Conservation (phyloP, 1,140 invertebrate species). For the Drosophila tropicalis region DNA sequence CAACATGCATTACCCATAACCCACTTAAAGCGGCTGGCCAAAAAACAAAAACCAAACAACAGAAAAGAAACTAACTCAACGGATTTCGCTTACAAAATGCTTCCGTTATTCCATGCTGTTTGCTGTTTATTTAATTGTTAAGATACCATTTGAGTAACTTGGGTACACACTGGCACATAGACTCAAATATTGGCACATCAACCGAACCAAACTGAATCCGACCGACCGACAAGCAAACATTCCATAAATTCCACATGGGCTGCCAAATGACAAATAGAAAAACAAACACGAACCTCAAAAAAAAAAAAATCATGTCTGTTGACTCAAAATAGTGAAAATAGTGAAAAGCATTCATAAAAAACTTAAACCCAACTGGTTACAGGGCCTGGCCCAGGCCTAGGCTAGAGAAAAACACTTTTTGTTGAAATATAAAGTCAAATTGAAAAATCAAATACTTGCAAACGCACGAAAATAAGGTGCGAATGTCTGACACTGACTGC, state of each 20-base stretch:
- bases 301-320: slow-evolving; percentile 11
- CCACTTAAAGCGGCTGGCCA: slow-evolving; percentile 8
- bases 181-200: slow-evolving; percentile 4
- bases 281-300: slow-evolving; percentile 19
- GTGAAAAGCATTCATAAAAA: slow-evolving; percentile 64
- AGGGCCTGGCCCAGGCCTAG: neutral
- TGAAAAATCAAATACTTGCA: slow-evolving; percentile 38
- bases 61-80: slow-evolving; percentile 14
- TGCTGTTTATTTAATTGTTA: slow-evolving; percentile 15
- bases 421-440: slow-evolving; percentile 34
- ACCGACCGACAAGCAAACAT: slow-evolving; percentile 17
- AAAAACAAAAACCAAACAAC: neutral
- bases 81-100: slow-evolving; percentile 33
- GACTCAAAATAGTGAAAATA: slow-evolving; percentile 60
- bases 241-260: slow-evolving; percentile 54
- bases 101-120: slow-evolving; percentile 33
- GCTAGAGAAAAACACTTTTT: neutral
- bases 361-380: slow-evolving; percentile 9
- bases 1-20: slow-evolving; percentile 18
- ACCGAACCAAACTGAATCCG: slow-evolving; percentile 10
- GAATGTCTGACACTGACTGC: slow-evolving; percentile 26
- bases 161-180: neutral
- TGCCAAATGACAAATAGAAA: slow-evolving; percentile 16
- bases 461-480: slow-evolving; percentile 25
- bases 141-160: slow-evolving; percentile 8